Evolutionary conservation across 2,888 invertebrate genomes (phyloP), one percentile per base, ranked within the genome.

Genomic region (Acholoe squamosa): DNA sequence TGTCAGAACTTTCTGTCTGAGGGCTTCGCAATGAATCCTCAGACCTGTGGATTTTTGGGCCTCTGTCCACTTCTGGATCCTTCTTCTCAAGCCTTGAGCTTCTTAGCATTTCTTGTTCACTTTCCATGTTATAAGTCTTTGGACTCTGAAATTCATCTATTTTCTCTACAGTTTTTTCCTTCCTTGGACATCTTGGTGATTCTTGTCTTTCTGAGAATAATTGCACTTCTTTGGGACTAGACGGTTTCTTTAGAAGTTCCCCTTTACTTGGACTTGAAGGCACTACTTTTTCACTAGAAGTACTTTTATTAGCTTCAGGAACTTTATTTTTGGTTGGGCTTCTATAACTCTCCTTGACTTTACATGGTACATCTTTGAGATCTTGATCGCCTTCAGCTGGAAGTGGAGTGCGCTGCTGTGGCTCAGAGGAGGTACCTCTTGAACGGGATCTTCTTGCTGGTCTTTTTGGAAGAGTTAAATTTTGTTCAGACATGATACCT

Each of bases 371-470:
- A 61, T 61, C 61, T n/a, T 61, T 61, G 61, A 3, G 3, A 7
- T 61, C n/a, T 61, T 61, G 5, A 34, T 80, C 43, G 12, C 43
- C 43, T 80, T 43, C 34, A 16, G 80, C 34, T 80, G 80, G 3
- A 0, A 76, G 16, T 25, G 76, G 31, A 76, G 0, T 76, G 14
- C 80, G 76, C 10, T 76, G 76, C 25, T 25, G 19, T 5, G 25
- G 3, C 25, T 76, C 76, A 5, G 76, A 1, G 16, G 76, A 76
- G 7, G 28, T 22, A 19, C 80, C 80, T 16, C 80, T 25, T 76
- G 76, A 76, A 14, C 76, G 80, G 0, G 80, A 80, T 16, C 80
- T 33, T 25, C 86, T 25, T 12, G 86, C 31, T 12, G 86, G 86
- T 52, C 5, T 0, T 28, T 54, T 86, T 7, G 86, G 86, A 56